Evolutionary conservation across 2,888 invertebrate species (phyloP).

Genomic region (Polydrusus pterygomalis): DNA sequence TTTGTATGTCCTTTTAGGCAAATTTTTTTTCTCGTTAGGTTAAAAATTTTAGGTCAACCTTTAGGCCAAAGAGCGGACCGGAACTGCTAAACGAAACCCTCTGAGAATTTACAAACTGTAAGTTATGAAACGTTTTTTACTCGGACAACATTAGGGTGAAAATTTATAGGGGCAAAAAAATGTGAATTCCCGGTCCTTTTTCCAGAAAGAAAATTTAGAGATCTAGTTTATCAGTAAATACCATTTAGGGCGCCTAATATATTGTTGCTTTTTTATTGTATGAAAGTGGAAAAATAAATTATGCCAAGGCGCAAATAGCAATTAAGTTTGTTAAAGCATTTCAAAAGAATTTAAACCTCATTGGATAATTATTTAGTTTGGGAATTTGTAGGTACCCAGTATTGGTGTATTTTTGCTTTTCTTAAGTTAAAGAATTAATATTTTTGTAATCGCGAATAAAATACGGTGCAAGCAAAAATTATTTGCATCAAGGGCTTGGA

Average conservation of each 20-base stretch:
- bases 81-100: conserved; percentile 35
- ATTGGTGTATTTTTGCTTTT: no score
- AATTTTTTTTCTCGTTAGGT: conserved; percentile 15
- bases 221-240: conserved; percentile 27
- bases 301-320: background rate
- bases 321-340: background rate
- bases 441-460: no score
- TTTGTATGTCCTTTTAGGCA: conserved; percentile 12
- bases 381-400: no score
- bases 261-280: conserved; percentile 11
- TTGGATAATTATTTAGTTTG: no score
- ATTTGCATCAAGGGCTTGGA: no score
- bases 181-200: conserved; percentile 20
- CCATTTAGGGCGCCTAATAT: conserved; percentile 13
- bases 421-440: no score
- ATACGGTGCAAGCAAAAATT: no score
- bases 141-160: conserved; percentile 24
- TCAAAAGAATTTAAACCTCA: no score
- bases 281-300: conserved; percentile 9
- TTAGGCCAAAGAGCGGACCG: conserved; percentile 28
- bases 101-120: conserved; percentile 38
- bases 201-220: conserved; percentile 25
- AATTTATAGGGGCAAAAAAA: conserved; percentile 30
- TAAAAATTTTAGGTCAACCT: conserved; percentile 39
- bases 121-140: conserved; percentile 38